phyloP scores from a whole-genome alignment of 2,113 vertebrate genomes.

The Nesogale talazaci region DNA sequence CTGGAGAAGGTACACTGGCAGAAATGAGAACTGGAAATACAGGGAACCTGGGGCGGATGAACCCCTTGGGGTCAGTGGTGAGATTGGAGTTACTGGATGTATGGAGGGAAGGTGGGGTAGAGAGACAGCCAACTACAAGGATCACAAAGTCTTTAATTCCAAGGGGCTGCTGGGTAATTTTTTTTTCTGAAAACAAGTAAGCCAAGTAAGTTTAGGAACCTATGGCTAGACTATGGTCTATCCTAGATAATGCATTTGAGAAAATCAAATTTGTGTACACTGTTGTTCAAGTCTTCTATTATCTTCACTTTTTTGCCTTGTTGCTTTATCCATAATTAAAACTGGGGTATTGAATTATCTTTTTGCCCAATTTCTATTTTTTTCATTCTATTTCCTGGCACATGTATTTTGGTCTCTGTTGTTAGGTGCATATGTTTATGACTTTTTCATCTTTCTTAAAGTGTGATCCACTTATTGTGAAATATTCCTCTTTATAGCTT shows the following conservation, averaged over 20 bases:
- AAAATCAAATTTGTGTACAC: neutral
- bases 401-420: neutral
- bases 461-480: neutral
- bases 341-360: neutral
- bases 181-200: no score
- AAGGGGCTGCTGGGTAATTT: no score
- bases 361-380: neutral
- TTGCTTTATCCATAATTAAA: conserved; percentile 6
- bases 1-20: no score
- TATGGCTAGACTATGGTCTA: neutral
- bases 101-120: no score
- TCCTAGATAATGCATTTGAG: conserved; percentile 10
- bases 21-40: no score
- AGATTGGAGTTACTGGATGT: no score
- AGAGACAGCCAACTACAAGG: no score
- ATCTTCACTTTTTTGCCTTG: neutral
- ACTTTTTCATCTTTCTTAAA: neutral
- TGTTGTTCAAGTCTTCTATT: no score
- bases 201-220: no score
- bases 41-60: no score
- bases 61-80: no score
- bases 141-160: neutral
- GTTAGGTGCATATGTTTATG: neutral
- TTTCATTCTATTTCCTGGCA: conserved; percentile 7
- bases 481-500: neutral